Base-by-base conservation (phyloP, 2,113 vertebrate species). In the Siniperca knerii region DNA sequence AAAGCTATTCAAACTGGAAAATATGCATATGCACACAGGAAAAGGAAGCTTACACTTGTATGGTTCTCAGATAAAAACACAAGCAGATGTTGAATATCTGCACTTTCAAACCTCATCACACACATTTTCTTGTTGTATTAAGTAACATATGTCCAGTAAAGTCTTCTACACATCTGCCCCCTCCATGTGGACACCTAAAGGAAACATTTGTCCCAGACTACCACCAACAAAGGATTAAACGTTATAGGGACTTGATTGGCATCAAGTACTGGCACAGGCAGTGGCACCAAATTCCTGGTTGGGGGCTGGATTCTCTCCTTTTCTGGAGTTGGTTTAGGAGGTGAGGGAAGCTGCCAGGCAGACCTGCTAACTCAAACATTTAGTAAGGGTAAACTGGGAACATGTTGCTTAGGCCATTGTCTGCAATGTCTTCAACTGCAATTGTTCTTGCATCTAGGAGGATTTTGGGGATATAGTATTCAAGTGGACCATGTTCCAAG, bases 1-100 rank as follows among this genome's bases (percentile, higher is more conserved):
- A 66, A 23, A 65, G 21, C 67, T 61, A 12, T 46, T 74, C 42
- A 69, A 29, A 10, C 23, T 40, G 29, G 48, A 62, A 83, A 79
- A 79, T 55, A 75, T 13, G 33, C 18, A 13, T 23, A 60, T 44
- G 33, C 35, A 42, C 75, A 44, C n/a, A 69, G 46, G 60, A 50
- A 61, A 13, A 54, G 23, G n/a, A 55, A 46, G 75, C 10, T 42
- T 15, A 7, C 18, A 52, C 11, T 40, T 48, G 9, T 57, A 12
- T 16, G 16, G 50, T 46, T 71, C 37, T 35, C 1, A 2, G n/a
- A 29, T 23, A 70, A 70, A 50, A 54, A 50, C 15, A 40, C 6
- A 62, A 68, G 61, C 79, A 37, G 62, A 21, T 1, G 35, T 62
- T 77, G 8, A 35, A 79, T 18, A 69, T 75, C 33, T 60, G 8